Base-by-base conservation (phyloP, 2,113 vertebrate species). In the Blennius ocellaris region DNA sequence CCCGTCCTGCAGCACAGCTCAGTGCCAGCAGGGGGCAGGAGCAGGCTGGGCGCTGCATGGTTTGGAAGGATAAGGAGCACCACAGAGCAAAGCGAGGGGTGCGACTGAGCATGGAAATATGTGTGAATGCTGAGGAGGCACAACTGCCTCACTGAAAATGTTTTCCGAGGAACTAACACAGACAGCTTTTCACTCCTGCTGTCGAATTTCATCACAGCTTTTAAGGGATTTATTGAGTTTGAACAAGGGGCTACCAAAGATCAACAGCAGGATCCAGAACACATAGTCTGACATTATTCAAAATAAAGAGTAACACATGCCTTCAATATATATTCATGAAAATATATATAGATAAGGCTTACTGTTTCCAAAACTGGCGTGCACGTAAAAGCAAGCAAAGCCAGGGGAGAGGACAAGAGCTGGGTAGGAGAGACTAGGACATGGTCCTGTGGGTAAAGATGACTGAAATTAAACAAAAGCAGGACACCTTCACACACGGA, bases 61-160 rank as follows among this genome's bases (percentile, higher is more conserved):
- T 77, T 93, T 95, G 93, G 94, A 95, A 94, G 94, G 93, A 94
- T 84, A 92, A 88, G 76, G 71, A 82, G 89, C 91, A 89, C 87
- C 89, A 38, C 53, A 82, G 72, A 78, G 41, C 82, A 82, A 90
- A 84, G 78, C 72, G n/a, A 75, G 37, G 76, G 85, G 75, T 83
- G 87, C 86, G 59, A 68, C 74, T 73, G 56, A 79, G 82, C 45
- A 30, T 84, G 75, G 55, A 59, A 55, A 30, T 59, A 55, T 78
- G n/a, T 69, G 39, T 69, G 50, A 76, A 66, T 64, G 47, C 39
- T 69, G 16, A 38, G 21, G 16, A 38, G n/a, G 53, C 8, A 69
- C 65, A 61, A 72, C 45, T 62, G 15, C 72, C 16, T 78, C 17
- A 55, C 50, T 49, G 38, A 63, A 62, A 59, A 16, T 11, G 44